Evolutionary conservation across 2,888 invertebrate genomes (phyloP), one percentile per base, ranked within the genome.

Genomic region (Xestoiulus laeticollis): DNA sequence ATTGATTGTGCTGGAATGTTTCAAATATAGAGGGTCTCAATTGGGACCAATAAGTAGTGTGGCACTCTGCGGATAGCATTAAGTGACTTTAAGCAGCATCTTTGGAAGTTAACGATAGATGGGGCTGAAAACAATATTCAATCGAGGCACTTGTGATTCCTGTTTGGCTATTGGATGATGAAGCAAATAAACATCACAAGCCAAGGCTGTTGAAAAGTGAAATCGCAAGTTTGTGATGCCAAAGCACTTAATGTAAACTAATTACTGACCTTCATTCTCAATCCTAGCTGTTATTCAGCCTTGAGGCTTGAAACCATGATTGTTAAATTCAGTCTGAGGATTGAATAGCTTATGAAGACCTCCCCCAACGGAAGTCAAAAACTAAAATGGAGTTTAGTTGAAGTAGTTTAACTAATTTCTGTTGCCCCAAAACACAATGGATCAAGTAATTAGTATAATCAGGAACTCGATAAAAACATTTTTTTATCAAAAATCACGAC

Each of bases 201-300:
- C 26, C 68, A 68, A 68, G 68, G 68, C 26, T 59, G 59, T 59
- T n/a, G 68, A 68, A 43, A 68, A 68, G 68, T 26, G 68, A 68
- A 68, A 44, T n/a, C 22, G 26, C 68, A 68, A 68, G n/a, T 22
- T 68, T 68, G 68, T 12, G 26, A 1, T 68, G 68, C 26, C 68
- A 68, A 68, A 26, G 68, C 68, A n/a, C n/a, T 26, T 26, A 8
- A 10, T 68, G 68, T 6, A 68, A 68, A 68, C 26, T 68, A 68
- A 26, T 68, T 26, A 68, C 0, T 68, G 68, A 68, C 68, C 68
- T 68, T 68, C 68, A 10, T 68, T 68, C n/a, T 22, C 68, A 26
- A 68, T 26, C 26, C 68, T 26, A n/a, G n/a, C n/a, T n/a, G n/a
- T n/a, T 68, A 26, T 26, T 26, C 68, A 26, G 26, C 68, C 68